phyloP scores from a whole-genome alignment of 2,113 vertebrate genomes.

The Vombatus ursinus region DNA sequence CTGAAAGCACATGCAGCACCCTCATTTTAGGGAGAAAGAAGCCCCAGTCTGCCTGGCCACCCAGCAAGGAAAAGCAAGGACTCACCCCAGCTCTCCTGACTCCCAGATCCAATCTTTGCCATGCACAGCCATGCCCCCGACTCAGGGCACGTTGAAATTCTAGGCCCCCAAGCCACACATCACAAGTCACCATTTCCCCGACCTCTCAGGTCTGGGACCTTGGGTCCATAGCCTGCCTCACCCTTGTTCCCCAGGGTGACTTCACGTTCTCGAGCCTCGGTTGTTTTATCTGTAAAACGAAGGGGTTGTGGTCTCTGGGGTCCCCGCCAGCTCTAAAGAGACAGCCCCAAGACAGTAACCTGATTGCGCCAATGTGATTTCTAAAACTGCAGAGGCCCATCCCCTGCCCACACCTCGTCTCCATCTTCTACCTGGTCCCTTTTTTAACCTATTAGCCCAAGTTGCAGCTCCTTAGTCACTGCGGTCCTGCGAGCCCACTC shows the following conservation, averaged over 20 bases:
- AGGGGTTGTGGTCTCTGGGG: too few relatives aligned
- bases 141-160: background rate
- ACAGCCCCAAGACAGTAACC: background rate
- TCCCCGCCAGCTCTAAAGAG: too few relatives aligned
- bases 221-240: background rate
- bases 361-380: background rate
- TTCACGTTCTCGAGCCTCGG: too few relatives aligned
- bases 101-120: background rate
- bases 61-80: too few relatives aligned
- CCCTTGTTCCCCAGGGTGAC: too few relatives aligned
- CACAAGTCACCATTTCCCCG: too few relatives aligned
- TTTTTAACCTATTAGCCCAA: too few relatives aligned
- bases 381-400: background rate
- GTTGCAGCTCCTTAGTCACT: too few relatives aligned
- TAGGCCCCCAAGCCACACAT: background rate
- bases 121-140: background rate
- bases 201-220: background rate
- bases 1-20: background rate
- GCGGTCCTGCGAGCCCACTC: too few relatives aligned
- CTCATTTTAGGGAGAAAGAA: background rate
- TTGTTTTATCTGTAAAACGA: background rate
- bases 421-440: background rate
- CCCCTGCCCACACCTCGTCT: background rate
- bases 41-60: background rate
- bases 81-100: background rate